Percentiles rank a stretch among this genome's conserved stretches.
These are phyloP conservation scores for Scaptomyza cyrtandrae DNA, from an alignment of 2,888 invertebrate species.

Conservation along the genomic window DNA sequence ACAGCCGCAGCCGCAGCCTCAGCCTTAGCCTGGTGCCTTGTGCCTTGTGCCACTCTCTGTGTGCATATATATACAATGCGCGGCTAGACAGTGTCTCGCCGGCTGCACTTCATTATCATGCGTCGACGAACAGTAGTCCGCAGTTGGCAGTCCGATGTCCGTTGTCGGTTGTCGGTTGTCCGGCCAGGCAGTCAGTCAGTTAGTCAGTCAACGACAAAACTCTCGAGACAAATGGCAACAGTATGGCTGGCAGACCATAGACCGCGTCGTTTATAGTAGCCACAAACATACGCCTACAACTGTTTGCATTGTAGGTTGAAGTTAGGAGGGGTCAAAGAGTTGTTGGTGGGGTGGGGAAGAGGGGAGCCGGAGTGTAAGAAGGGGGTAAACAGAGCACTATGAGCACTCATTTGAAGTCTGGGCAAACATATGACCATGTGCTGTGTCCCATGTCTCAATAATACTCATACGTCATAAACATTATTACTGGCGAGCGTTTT, in stretches of 20 bases:
- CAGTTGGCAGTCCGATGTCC: slow-evolving; percentile 32
- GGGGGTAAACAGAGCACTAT: slow-evolving; percentile 21
- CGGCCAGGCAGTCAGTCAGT: slow-evolving; percentile 47
- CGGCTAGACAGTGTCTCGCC: slow-evolving; percentile 84
- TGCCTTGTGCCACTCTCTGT: slow-evolving; percentile 39
- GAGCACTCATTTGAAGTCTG: slow-evolving; percentile 40
- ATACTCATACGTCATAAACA: slow-evolving; percentile 74
- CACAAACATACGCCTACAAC: slow-evolving; percentile 68
- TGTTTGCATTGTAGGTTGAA: slow-evolving; percentile 55
- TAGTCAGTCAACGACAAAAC: slow-evolving; percentile 19
- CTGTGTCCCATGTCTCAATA: slow-evolving; percentile 47
- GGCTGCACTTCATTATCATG: slow-evolving; percentile 82
- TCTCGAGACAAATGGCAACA: slow-evolving; percentile 32
- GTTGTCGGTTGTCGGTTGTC: slow-evolving; percentile 24
- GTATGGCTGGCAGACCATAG: slow-evolving; percentile 38
- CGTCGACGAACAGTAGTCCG: slow-evolving; percentile 67
- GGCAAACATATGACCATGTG: slow-evolving; percentile 57
- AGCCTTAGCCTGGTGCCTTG: slow-evolving; percentile 10
- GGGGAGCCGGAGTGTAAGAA: background rate
- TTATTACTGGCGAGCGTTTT: slow-evolving; percentile 29
- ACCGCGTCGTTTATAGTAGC: slow-evolving; percentile 50
- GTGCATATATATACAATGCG: slow-evolving; percentile 62
- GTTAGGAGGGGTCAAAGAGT: background rate
- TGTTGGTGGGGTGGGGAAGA: background rate
- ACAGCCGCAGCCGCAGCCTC: slow-evolving; percentile 9